A percentile compares a stretch with the other conserved stretches of the same genome.
Conservation (phyloP, 2,888 invertebrate genomes). For the Drosophila monieri region DNA sequence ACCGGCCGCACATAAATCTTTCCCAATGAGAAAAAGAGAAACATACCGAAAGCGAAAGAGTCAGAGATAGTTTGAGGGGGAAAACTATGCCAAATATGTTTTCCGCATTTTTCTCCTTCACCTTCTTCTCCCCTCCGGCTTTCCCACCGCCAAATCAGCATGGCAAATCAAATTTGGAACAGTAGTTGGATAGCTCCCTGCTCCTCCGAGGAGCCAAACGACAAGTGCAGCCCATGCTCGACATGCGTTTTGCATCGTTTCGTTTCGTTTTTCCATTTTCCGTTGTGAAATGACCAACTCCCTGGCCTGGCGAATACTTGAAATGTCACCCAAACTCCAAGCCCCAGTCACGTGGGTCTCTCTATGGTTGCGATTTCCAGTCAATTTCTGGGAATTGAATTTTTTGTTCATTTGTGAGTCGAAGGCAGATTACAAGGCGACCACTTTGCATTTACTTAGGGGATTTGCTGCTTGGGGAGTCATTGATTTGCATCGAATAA, state of each 20-base stretch:
- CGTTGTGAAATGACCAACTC: constrained; percentile 38
- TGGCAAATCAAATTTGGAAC: constrained; percentile 78
- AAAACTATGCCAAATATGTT: constrained; percentile 78
- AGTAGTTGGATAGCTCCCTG: constrained; percentile 59
- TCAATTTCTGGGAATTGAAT: constrained; percentile 78
- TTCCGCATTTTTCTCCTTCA: constrained; percentile 71
- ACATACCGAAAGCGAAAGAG: not conserved
- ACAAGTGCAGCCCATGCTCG: constrained; percentile 76
- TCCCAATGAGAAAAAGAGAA: constrained; percentile 51
- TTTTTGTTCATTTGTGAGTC: constrained; percentile 64
- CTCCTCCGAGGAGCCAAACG: constrained; percentile 23
- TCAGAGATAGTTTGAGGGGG: constrained; percentile 4
- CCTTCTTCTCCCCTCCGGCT: constrained; percentile 27
- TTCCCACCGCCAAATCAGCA: constrained; percentile 62
- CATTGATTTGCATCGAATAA: constrained; percentile 37
- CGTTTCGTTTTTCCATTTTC: constrained; percentile 42
- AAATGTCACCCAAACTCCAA: constrained; percentile 63
- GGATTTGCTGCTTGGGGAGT: constrained; percentile 7
- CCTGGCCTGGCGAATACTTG: constrained; percentile 33
- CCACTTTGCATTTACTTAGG: constrained; percentile 63
- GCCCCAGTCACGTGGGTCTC: constrained; percentile 20
- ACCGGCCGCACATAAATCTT: constrained; percentile 82
- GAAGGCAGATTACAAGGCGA: constrained; percentile 59
- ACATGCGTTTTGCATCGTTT: constrained; percentile 79
- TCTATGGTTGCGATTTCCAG: constrained; percentile 58